Evolutionary conservation across 2,888 invertebrate genomes (phyloP).

Genomic region (Hemicrepidius hirtus): DNA sequence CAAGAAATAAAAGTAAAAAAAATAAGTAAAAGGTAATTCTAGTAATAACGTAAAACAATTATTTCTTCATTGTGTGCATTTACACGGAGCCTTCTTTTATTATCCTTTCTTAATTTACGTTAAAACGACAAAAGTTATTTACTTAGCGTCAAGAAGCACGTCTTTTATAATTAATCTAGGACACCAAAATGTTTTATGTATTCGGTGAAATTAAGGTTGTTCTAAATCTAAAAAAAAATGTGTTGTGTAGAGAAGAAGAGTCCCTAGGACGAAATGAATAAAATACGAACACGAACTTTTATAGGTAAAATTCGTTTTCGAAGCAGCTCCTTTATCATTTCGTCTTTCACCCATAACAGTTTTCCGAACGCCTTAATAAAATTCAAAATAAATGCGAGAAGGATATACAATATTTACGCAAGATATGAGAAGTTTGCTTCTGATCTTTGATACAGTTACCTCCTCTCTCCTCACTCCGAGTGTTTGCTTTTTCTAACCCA

Average conservation of each 20-base stretch:
- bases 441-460: slow-evolving; percentile 40
- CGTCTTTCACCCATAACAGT: slow-evolving; percentile 41
- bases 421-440: slow-evolving; percentile 44
- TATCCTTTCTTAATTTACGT: no score
- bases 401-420: slow-evolving; percentile 42
- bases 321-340: slow-evolving; percentile 39
- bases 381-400: slow-evolving; percentile 48
- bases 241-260: background rate
- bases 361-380: slow-evolving; percentile 46
- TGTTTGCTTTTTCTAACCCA: slow-evolving; percentile 34
- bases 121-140: no score
- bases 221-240: slow-evolving; percentile 20
- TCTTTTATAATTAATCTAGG: slow-evolving; percentile 3
- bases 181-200: slow-evolving; percentile 1
- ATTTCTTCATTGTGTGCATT: no score
- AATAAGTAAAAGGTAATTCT: no score
- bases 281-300: slow-evolving; percentile 32
- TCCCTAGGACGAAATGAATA: slow-evolving; percentile 29
- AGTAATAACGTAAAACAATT: no score
- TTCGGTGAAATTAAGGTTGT: slow-evolving; percentile 2
- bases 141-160: background rate
- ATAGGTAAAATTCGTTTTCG: slow-evolving; percentile 39
- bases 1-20: no score
- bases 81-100: slow-evolving; percentile 7
- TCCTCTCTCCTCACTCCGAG: slow-evolving; percentile 21